phyloP scores from a whole-genome alignment of 2,797 vertebrate genomes.

The Decapterus maruadsi region DNA sequence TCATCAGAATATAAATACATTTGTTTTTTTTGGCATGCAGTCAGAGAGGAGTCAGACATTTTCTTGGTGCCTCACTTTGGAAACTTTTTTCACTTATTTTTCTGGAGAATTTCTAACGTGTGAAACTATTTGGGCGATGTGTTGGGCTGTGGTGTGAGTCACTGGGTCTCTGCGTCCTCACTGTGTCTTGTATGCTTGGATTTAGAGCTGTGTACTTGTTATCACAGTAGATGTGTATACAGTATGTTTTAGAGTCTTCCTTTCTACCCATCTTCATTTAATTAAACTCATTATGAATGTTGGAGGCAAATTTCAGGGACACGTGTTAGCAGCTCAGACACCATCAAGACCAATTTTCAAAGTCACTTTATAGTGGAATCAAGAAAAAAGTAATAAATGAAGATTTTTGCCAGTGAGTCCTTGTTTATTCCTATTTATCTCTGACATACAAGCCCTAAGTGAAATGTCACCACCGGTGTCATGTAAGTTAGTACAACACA shows the following conservation, averaged over 20 bases:
- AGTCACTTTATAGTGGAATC: neutral
- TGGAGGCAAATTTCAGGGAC: neutral
- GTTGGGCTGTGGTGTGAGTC: neutral
- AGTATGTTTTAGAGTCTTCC: neutral
- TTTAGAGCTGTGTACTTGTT: neutral
- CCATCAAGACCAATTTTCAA: neutral
- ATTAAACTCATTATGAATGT: neutral
- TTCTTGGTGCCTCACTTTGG: neutral
- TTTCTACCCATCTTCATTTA: neutral
- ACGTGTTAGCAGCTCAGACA: neutral
- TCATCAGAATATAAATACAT: conserved; percentile 2
- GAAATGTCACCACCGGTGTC: neutral
- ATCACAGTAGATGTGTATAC: neutral
- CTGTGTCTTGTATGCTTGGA: neutral
- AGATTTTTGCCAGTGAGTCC: neutral
- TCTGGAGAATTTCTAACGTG: neutral
- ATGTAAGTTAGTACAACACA: conserved; percentile 6
- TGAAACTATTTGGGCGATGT: neutral
- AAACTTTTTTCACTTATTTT: neutral
- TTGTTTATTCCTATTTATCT: neutral
- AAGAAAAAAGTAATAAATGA: neutral
- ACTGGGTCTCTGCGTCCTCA: neutral
- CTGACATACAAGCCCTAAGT: neutral
- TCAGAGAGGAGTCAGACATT: neutral
- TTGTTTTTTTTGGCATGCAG: neutral